phyloP scores from a whole-genome alignment of 2,797 vertebrate genomes.

The Sorex maritimensis region DNA sequence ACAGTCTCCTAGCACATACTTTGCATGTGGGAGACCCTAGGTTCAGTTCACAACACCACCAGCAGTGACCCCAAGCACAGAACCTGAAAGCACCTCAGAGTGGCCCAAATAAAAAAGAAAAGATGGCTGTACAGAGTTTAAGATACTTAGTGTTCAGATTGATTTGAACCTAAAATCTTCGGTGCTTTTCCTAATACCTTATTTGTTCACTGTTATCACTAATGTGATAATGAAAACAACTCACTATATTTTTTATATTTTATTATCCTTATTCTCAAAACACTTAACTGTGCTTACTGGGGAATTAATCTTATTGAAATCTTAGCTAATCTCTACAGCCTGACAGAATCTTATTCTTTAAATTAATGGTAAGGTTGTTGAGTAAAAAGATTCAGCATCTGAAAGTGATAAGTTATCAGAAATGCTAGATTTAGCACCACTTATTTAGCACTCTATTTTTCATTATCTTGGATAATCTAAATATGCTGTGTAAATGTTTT shows the following conservation, averaged over 20 bases:
- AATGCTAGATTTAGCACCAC: slow-evolving; percentile 2
- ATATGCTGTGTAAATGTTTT: not conserved
- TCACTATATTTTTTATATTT: not conserved
- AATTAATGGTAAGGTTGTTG: not conserved
- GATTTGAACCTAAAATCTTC: slow-evolving; percentile 11
- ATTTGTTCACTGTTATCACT: slow-evolving; percentile 10
- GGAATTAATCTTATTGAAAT: too few relatives aligned
- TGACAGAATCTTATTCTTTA: slow-evolving; percentile 30
- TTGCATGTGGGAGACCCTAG: too few relatives aligned
- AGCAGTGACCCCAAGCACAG: too few relatives aligned
- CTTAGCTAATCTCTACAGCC: not conserved
- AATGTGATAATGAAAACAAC: not conserved
- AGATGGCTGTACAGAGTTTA: not conserved
- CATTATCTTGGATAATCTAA: not conserved
- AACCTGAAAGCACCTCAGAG: too few relatives aligned
- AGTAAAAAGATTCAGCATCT: not conserved
- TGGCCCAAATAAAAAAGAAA: too few relatives aligned
- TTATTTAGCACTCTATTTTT: slow-evolving; percentile 48
- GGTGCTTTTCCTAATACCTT: not conserved
- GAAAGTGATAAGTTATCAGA: not conserved
- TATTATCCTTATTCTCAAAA: not conserved
- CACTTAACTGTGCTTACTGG: not conserved
- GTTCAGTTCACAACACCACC: too few relatives aligned
- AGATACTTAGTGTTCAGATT: slow-evolving; percentile 3
- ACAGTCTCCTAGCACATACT: too few relatives aligned